A percentile compares a stretch with the other conserved stretches of the same genome.
These are phyloP conservation scores for Campoplex nolae DNA, from an alignment of 2,888 invertebrate genomes.

Conservation along the genomic window DNA sequence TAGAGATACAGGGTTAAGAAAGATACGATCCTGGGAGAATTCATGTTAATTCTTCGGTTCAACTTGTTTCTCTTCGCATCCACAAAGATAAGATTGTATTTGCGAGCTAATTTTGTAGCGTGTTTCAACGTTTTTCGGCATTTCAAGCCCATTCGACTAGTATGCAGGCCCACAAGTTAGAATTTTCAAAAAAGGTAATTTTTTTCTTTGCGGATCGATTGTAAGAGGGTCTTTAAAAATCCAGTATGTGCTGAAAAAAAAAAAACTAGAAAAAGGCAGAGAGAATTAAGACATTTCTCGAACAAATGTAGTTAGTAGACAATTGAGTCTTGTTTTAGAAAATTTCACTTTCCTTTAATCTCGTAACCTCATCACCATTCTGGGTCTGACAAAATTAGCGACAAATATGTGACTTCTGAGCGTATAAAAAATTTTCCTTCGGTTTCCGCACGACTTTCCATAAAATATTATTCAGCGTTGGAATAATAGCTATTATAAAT, in stretches of 20 bases:
- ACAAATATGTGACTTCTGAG: neutral
- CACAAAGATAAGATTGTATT: neutral
- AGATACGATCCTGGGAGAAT: slow-evolving; percentile 23
- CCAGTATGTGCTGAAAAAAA: neutral
- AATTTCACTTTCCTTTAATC: neutral
- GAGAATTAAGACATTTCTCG: neutral
- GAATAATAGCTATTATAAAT: neutral
- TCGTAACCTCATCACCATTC: neutral
- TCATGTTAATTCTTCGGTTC: slow-evolving; percentile 7
- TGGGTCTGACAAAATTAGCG: neutral
- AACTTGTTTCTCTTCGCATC: slow-evolving; percentile 7
- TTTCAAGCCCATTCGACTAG: neutral
- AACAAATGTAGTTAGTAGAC: neutral
- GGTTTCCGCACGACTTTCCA: neutral
- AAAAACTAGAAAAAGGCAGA: neutral
- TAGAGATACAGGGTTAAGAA: slow-evolving; percentile 52
- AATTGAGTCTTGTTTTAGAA: too few species aligned
- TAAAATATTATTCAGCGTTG: neutral
- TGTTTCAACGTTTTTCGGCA: neutral
- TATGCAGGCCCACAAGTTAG: neutral
- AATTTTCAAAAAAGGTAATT: neutral
- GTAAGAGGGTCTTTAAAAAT: neutral
- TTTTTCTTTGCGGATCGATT: too few species aligned
- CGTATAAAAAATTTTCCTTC: neutral
- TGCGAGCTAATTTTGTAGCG: slow-evolving; percentile 8